Percentiles rank a stretch among this genome's conserved stretches.
Evolutionary conservation across 2,888 invertebrate species (phyloP).

Genomic region (Drosophila kanekoi): DNA sequence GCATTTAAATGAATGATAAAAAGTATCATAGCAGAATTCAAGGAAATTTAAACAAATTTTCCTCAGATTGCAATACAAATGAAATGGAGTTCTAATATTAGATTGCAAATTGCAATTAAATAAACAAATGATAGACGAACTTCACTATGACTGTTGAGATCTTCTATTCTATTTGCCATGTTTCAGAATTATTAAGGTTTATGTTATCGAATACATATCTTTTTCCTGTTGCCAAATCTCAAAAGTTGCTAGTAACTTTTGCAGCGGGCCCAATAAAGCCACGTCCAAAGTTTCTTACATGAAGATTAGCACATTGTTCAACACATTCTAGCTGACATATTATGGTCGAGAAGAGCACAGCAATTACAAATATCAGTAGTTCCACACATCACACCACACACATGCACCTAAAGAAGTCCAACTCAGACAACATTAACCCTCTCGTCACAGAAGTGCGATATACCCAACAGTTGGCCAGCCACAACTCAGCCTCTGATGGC

Average conservation of each 20-base stretch:
- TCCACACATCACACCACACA: neutral
- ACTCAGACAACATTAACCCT: constrained; percentile 34
- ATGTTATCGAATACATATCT: no score
- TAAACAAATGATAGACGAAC: no score
- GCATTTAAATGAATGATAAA: constrained; percentile 17
- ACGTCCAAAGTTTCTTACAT: neutral
- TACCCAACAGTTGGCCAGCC: constrained; percentile 32
- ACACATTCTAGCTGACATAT: neutral
- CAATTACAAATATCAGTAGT: constrained; percentile 7
- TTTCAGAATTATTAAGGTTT: no score
- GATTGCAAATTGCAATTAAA: no score
- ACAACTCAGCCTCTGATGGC: constrained; percentile 51
- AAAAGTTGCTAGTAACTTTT: neutral
- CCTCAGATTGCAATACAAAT: neutral
- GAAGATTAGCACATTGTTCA: constrained; percentile 10
- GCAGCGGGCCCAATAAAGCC: no score
- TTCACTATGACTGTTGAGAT: no score
- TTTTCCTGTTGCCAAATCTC: neutral
- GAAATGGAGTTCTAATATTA: no score
- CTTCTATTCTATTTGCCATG: no score
- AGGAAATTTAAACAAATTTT: neutral
- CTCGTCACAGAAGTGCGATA: constrained; percentile 28
- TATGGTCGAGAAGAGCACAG: neutral
- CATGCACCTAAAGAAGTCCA: neutral
- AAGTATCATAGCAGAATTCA: neutral